Evolutionary conservation across 2,888 invertebrate species (phyloP).

Genomic region (Deladenus siricidicola): DNA sequence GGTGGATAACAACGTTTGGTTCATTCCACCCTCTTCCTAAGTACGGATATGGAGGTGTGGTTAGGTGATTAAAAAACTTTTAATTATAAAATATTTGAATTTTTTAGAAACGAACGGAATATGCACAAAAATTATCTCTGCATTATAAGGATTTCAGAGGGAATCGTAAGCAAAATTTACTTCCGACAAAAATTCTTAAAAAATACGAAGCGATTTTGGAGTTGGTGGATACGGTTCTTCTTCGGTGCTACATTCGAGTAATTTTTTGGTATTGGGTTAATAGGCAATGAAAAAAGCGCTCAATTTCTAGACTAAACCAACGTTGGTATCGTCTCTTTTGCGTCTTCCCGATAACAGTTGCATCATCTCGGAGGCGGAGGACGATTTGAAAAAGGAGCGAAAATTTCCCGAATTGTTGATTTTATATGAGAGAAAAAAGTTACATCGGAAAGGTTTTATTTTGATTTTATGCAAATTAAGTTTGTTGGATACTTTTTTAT

Average conservation of each 20-base stretch:
- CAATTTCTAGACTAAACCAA: slow-evolving; percentile 76
- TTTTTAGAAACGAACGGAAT: slow-evolving; percentile 12
- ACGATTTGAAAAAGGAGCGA: slow-evolving; percentile 19
- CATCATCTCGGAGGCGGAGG: slow-evolving; percentile 84
- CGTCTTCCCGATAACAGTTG: slow-evolving; percentile 76
- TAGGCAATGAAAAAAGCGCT: not conserved
- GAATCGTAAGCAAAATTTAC: slow-evolving; percentile 13
- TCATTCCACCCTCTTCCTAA: too few relatives aligned
- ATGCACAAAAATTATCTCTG: slow-evolving; percentile 17
- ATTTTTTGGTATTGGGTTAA: slow-evolving; percentile 1
- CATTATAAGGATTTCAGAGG: slow-evolving; percentile 20
- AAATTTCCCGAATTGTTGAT: slow-evolving; percentile 73
- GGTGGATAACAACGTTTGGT: not conserved
- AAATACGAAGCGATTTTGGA: slow-evolving; percentile 67
- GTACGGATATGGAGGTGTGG: too few relatives aligned
- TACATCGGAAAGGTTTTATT: slow-evolving; percentile 67
- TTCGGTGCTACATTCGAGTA: slow-evolving; percentile 93
- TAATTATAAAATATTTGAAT: not conserved
- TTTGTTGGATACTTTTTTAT: slow-evolving; percentile 10
- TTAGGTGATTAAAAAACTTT: not conserved
- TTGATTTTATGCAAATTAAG: not conserved
- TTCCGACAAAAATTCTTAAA: slow-evolving; percentile 23
- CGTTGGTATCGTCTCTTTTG: slow-evolving; percentile 79
- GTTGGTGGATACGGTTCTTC: slow-evolving; percentile 88
- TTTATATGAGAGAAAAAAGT: slow-evolving; percentile 84